These are phyloP conservation scores for Coremacera marginata DNA, from an alignment of 2,888 invertebrate species.

Conservation along the genomic window DNA sequence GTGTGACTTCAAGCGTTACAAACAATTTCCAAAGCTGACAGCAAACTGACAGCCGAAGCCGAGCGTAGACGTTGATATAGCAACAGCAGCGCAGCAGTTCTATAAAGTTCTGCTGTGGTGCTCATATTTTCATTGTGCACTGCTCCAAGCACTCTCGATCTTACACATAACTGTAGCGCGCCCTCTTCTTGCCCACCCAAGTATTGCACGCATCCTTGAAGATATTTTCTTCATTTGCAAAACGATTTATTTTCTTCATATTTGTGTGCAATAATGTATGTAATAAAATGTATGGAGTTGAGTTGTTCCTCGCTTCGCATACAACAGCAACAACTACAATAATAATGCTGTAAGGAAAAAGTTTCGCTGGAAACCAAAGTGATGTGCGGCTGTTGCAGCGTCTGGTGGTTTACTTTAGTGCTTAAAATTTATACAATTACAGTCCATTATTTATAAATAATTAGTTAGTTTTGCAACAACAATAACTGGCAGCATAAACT, in stretches of 20 bases:
- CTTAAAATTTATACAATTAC: background rate
- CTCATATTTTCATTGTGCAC: background rate
- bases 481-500: background rate
- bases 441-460: background rate
- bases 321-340: background rate
- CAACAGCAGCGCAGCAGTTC: background rate
- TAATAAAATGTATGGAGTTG: background rate
- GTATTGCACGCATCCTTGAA: background rate
- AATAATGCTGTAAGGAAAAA: background rate
- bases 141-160: background rate
- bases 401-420: background rate
- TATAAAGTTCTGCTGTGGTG: background rate
- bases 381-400: background rate
- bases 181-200: background rate
- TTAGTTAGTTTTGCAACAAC: slow-evolving; percentile 4
- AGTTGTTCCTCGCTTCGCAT: background rate
- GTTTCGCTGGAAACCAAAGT: background rate
- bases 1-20: background rate
- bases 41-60: slow-evolving; percentile 38
- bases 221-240: slow-evolving; percentile 3
- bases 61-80: background rate
- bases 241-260: slow-evolving; percentile 9
- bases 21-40: slow-evolving; percentile 35
- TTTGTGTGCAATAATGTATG: slow-evolving; percentile 7
- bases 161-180: too few species aligned